Base-by-base conservation (phyloP, 2,888 invertebrate genomes). In the Leptopterna dolabrata region DNA sequence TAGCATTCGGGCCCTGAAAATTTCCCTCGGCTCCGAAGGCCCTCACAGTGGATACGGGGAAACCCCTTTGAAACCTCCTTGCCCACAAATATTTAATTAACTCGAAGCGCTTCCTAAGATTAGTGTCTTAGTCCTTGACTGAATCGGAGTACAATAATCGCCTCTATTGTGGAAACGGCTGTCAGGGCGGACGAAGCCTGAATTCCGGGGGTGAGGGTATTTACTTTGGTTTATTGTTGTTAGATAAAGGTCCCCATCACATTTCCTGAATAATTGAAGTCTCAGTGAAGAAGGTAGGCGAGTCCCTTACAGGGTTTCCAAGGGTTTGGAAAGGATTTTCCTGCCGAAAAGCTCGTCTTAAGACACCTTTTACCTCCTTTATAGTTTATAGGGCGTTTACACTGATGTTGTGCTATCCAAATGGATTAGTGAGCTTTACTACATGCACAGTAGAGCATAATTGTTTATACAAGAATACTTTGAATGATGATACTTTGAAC, bases 181-280 rank as follows among this genome's bases (percentile, higher is more conserved):
- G 63, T 24, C 63, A 63, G 24, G 63, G 63, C 19, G 63, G n/a
- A 11, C 24, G 63, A 63, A 63, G 63, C 24, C 13, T 27, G 13
- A 27, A 19, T 19, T 63, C 19, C 63, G 9, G 63, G 63, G 63
- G 63, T 63, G 24, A 63, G 63, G 63, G 63, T 63, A 24, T 63
- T 63, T 63, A 63, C 63, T 63, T 19, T 24, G 63, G 63, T 63
- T 63, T 63, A 63, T 63, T 63, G 63, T 63, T 24, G 63, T 63
- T 63, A 63, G 63, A 63, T 63, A 63, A 63, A 63, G 63, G 63
- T 63, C 24, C 63, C 63, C 63, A 63, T 63, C 63, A 63, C 63
- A 63, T 63, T 63, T 63, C 63, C 63, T 63, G 63, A 63, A 63
- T 63, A 63, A 63, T 63, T 63, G 63, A 63, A 3, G 24, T 11